Evolutionary conservation across 2,113 vertebrate species (phyloP), one percentile per base, ranked within the genome.

Genomic region (Raja brachyura): DNA sequence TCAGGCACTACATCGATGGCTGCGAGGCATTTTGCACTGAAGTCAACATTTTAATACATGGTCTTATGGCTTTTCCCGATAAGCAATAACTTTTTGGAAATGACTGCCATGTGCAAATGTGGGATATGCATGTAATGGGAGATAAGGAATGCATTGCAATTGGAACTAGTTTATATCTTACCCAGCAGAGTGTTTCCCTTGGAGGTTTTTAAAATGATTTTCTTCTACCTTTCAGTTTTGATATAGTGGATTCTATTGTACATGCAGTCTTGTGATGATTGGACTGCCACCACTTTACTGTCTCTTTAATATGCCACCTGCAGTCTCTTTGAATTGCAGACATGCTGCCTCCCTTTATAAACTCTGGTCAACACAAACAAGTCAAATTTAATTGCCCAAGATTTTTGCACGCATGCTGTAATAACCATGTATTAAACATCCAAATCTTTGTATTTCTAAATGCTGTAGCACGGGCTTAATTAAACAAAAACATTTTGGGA

Each of bases 41-140:
- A 94, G 76, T 93, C 63, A 25, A 0, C 94, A 94, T 96, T 95
- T 95, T 95, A 95, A 95, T 95, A 93, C 94, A 93, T 94, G 94
- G 93, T 93, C 25, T 78, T 93, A 90, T 94, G 95, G 93, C 95
- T 96, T 95, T 94, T 95, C 93, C 95, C 93, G 93, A 93, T 93
- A 93, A 33, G 93, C 95, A 94, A 94, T 94, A 95, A 93, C 88
- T 94, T 88, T 48, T 0, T 0, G 56, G 79, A 93, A 93, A 78
- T 77, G 94, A 95, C 93, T 25, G 94, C 93, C 93, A 93, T 25
- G 63, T 94, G 93, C 93, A 94, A 95, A 95, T 22, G 93, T 93
- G 25, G 93, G 73, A 78, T 61, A 83, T 75, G 20, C 59, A 93
- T 94, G 93, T 85, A 73, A 93, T 94, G 93, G 54, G 92, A 94